Base-by-base conservation (phyloP, 1,140 invertebrate genomes). In the Bombus pyrosoma region DNA sequence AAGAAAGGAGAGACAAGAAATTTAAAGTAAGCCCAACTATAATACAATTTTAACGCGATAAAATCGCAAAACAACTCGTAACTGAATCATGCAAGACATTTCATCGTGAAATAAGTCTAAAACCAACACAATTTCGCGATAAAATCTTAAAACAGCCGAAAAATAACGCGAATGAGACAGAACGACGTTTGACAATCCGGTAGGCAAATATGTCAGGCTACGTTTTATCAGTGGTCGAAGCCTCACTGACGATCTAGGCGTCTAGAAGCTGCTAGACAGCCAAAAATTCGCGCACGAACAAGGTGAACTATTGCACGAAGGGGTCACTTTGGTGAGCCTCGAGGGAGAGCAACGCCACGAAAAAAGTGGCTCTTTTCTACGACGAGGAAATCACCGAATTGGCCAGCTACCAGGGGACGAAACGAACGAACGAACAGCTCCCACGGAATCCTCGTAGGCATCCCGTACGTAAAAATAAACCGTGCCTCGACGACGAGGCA, bases 391-490 rank as follows among this genome's bases (percentile, higher is more conserved):
- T 73, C 81, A 43, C 13, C 80, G 71, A 84, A 89, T 91, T 91
- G 89, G 89, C 89, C 81, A 41, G 5, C 47, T 88, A 88, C 86
- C 89, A 86, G 84, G 75, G 78, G 59, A 75, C 86, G 75, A 66
- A 57, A 79, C 75, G 82, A 87, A 85, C 75, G 75, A 76, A 76
- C 74, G 53, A 73, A 75, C 75, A 72, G 57, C 81, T 64, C 66
- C 75, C 62, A 76, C 87, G 88, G 86, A 87, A 88, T 88, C 80
- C 84, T 87, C 75, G 59, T 66, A 79, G 86, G 86, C 82, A 85
- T 87, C 74, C 83, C 83, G 69, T 22, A 83, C 68, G 87, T 86
- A 85, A 86, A 87, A 87, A 87, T 87, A 87, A 87, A 84, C 74
- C 69, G 41, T 69, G 47, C 10, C 78, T 85, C 41, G 25, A 25